phyloP scores from a whole-genome alignment of 2,888 invertebrate genomes.

The Teleiodes luculella region DNA sequence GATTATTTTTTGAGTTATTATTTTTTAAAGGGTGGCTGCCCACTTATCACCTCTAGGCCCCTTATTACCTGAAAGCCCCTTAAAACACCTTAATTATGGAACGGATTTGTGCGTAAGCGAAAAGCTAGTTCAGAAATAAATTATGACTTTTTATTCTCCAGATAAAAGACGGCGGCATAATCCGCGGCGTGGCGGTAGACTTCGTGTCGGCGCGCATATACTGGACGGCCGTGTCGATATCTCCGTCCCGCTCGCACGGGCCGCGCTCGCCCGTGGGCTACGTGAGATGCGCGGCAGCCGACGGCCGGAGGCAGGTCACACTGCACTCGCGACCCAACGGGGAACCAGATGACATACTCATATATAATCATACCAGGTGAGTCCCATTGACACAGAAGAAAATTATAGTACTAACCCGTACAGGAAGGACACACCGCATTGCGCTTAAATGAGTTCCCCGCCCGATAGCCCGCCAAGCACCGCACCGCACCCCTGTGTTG shows the following conservation, averaged over 20 bases:
- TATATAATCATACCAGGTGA: slow-evolving; percentile 81
- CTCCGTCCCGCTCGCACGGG: slow-evolving; percentile 27
- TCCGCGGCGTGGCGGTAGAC: slow-evolving; percentile 87
- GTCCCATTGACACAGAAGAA: too few species aligned
- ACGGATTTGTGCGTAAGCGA: too few species aligned
- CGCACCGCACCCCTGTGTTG: too few species aligned
- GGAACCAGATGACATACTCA: slow-evolving; percentile 84
- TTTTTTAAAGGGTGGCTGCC: too few species aligned
- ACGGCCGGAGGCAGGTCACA: slow-evolving; percentile 77
- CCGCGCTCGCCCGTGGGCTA: slow-evolving; percentile 33
- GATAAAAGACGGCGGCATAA: slow-evolving; percentile 78
- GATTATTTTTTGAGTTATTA: too few species aligned
- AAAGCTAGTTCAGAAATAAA: not conserved
- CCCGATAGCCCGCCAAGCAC: too few species aligned
- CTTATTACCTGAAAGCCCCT: too few species aligned
- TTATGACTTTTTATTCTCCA: slow-evolving; percentile 22
- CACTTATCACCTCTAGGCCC: too few species aligned
- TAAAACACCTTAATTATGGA: too few species aligned
- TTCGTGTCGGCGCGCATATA: slow-evolving; percentile 84
- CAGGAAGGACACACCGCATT: too few species aligned
- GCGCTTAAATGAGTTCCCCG: too few species aligned
- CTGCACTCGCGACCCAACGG: slow-evolving; percentile 70
- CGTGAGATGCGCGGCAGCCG: slow-evolving; percentile 63
- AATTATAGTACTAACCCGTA: too few species aligned
- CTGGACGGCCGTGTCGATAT: slow-evolving; percentile 76